Percentiles rank a stretch among this genome's conserved stretches.
Conservation (phyloP, 2,888 invertebrate genomes). For the Drosophila austrosaltans region DNA sequence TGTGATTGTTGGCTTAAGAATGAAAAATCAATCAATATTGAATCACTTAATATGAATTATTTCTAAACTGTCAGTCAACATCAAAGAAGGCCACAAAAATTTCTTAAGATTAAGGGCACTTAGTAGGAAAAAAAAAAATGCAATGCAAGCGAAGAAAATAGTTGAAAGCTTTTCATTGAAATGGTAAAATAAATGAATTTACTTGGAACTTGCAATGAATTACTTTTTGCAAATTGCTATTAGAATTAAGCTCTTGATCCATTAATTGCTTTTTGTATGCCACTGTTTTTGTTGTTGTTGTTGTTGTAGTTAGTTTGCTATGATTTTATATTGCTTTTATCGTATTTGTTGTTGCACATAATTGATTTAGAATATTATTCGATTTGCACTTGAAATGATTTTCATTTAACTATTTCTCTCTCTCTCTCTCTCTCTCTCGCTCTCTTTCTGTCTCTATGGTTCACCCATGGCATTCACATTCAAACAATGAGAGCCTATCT, state of each 20-base stretch:
- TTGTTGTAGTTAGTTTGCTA: too few relatives aligned
- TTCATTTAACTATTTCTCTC: slow-evolving; percentile 51
- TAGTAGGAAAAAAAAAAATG: background rate
- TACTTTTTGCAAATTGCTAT: background rate
- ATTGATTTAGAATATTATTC: slow-evolving; percentile 76
- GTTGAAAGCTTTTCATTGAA: too few relatives aligned
- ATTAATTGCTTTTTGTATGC: background rate
- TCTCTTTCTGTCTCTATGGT: background rate
- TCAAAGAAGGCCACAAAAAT: background rate
- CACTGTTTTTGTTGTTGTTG: too few relatives aligned
- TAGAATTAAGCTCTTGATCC: background rate
- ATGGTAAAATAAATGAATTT: background rate
- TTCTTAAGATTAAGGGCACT: background rate
- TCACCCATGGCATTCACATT: slow-evolving; percentile 19
- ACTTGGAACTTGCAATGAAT: background rate
- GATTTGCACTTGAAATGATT: slow-evolving; percentile 73
- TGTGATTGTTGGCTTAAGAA: too few relatives aligned
- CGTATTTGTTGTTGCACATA: slow-evolving; percentile 63
- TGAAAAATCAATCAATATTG: background rate
- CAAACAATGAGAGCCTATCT: slow-evolving; percentile 14
- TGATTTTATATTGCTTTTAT: slow-evolving; percentile 13
- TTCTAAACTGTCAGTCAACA: background rate
- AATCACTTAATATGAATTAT: background rate
- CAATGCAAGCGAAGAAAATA: background rate
- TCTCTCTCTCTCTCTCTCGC: background rate